Evolutionary conservation across 2,888 invertebrate genomes (phyloP), one percentile per base, ranked within the genome.

Genomic region (Ophion ventricosus): DNA sequence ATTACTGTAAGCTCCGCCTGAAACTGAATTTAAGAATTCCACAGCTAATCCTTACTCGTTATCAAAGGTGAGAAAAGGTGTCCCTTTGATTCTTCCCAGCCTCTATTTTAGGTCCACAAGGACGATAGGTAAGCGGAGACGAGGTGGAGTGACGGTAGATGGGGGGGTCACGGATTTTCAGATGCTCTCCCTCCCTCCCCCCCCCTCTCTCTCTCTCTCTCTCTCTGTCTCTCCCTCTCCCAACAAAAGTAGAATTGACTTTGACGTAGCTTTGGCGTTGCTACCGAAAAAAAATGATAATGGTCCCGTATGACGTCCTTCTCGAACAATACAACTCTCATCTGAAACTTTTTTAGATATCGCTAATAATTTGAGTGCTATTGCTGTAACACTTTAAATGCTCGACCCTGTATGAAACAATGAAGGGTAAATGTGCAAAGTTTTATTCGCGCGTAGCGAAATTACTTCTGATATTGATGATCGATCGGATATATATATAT

Each of bases 41-140:
- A 72, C 79, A 79, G 82, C 83, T 85, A 86, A 85, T 84, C 80
- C 86, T 86, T 83, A 85, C 83, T 85, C 83, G 80, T 79, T 75
- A 83, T 83, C 79, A 75, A 66, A 76, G 74, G 57, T 76, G 84
- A 67, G 69, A 67, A 67, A 64, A 74, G 59, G 56, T 74, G 72
- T 70, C 70, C 49, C 80, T 78, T 61, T 78, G 49, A 64, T 54
- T 26, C 20, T 59, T 8, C 35, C 35, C 69, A 11, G 17, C 26
- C 59, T 40, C 35, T 57, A 59, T 40, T 23, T 59, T 72, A 26
- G 67, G 14, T 29, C 54, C 23, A 11, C 59, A 17, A 64, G 43
- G 35, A 57, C 56, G 25, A 63, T 23, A 69, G 43, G 54, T 70
- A 66, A 25, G 14, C 1, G 14, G 14, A n/a, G n/a, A 11, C n/a